phyloP scores from a whole-genome alignment of 2,888 invertebrate species.

The Pocota personata region DNA sequence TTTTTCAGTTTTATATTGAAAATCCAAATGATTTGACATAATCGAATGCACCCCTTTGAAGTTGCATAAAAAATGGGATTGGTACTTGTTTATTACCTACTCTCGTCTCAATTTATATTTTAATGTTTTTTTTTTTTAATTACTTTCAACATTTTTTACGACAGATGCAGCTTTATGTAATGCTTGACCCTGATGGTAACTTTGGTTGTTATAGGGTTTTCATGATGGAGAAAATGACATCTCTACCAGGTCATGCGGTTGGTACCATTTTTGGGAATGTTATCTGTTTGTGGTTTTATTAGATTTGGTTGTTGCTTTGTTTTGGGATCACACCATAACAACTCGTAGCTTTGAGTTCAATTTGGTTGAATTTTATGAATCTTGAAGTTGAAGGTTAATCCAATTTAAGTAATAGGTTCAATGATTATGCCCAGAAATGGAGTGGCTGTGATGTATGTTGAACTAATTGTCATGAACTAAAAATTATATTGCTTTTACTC shows the following conservation, averaged over 20 bases:
- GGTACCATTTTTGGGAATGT: not conserved
- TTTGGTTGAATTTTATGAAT: not conserved
- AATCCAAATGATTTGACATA: not conserved
- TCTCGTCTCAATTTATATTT: not conserved
- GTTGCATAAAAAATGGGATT: not conserved
- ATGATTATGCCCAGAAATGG: not conserved
- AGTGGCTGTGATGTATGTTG: not conserved
- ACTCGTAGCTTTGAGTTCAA: not conserved
- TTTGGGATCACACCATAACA: not conserved
- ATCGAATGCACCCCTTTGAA: not conserved
- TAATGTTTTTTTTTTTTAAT: not conserved
- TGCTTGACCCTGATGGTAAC: not conserved
- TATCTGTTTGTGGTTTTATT: not conserved
- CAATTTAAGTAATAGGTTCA: not conserved
- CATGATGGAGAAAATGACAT: not conserved
- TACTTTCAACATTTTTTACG: not conserved
- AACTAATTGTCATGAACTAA: too few relatives aligned
- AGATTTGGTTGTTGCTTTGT: not conserved
- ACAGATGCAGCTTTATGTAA: not conserved
- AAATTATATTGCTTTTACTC: too few relatives aligned
- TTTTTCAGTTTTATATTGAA: not conserved
- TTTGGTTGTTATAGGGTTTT: not conserved
- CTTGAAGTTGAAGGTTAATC: not conserved
- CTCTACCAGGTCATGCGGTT: not conserved
- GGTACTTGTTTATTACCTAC: not conserved